phyloP scores from a whole-genome alignment of 2,888 invertebrate genomes.

The Lobophora halterata region DNA sequence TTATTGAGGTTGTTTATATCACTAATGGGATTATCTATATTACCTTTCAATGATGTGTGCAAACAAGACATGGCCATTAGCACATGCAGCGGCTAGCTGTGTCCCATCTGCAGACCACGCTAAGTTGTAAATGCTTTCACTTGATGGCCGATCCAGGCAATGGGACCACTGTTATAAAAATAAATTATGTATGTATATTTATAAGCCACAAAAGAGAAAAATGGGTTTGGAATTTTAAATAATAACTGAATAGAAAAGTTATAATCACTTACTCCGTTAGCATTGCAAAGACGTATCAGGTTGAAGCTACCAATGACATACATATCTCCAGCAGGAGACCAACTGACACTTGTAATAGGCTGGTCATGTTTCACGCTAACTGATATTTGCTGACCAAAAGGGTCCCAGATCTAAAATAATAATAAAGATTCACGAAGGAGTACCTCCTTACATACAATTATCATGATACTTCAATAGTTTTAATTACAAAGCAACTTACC shows the following conservation, averaged over 20 bases:
- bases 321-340: slow-evolving; percentile 94
- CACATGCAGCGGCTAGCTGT: slow-evolving; percentile 96
- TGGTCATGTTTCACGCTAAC: slow-evolving; percentile 92
- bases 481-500: slow-evolving; percentile 61
- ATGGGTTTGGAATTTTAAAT: too few species aligned
- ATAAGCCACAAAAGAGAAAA: too few species aligned
- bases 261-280: slow-evolving; percentile 88
- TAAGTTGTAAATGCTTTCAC: slow-evolving; percentile 94
- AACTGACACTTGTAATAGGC: slow-evolving; percentile 94
- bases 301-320: slow-evolving; percentile 97
- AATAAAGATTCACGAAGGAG: background rate
- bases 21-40: background rate
- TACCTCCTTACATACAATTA: too few species aligned
- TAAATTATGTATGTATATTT: too few species aligned
- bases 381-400: slow-evolving; percentile 92
- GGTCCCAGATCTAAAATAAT: slow-evolving; percentile 90
- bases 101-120: slow-evolving; percentile 98
- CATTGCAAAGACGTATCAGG: slow-evolving; percentile 94
- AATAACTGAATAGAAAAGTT: background rate
- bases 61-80: slow-evolving; percentile 93
- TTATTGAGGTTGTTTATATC: too few species aligned
- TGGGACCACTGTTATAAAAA: slow-evolving; percentile 90
- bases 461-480: too few species aligned
- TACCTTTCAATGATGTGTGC: slow-evolving; percentile 94
- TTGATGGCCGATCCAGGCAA: slow-evolving; percentile 92